Conservation (phyloP, 30 jellyfish, hydroid and myxozoan species). For the Clytia hemisphaerica region DNA sequence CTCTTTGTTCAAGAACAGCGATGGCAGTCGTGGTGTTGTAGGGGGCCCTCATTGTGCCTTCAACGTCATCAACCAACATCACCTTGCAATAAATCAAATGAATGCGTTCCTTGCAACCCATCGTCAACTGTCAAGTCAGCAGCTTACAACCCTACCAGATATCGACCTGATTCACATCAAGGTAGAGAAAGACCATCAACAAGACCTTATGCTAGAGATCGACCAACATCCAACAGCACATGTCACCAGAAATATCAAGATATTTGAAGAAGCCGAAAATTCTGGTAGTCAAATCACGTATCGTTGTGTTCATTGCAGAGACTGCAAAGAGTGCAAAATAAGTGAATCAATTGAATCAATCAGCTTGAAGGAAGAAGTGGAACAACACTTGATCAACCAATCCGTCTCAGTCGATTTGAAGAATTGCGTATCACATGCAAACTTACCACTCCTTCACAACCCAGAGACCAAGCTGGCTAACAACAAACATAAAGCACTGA, state of each 20-base stretch:
- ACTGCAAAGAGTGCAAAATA: background rate
- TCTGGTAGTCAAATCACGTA: background rate
- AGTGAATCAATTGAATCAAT: background rate
- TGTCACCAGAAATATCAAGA: background rate
- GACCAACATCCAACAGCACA: background rate
- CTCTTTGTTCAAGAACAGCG: background rate
- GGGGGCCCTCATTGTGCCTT: background rate
- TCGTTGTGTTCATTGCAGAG: background rate
- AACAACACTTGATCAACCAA: background rate
- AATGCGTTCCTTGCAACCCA: too few species aligned
- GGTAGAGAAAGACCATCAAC: too few species aligned
- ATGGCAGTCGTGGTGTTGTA: conserved; percentile 9
- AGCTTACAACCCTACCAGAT: too few species aligned
- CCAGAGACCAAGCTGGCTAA: background rate
- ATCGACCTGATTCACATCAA: too few species aligned
- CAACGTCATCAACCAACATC: background rate
- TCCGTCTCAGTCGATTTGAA: background rate
- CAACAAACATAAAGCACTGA: background rate
- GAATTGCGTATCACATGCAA: background rate
- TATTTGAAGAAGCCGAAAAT: background rate
- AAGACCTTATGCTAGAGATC: too few species aligned
- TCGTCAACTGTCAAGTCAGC: too few species aligned
- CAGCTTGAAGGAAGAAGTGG: background rate
- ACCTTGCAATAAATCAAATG: background rate
- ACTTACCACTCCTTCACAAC: too few species aligned